These are phyloP conservation scores for Cactoblastis cactorum DNA, from an alignment of 2,888 invertebrate genomes.

Conservation along the genomic window DNA sequence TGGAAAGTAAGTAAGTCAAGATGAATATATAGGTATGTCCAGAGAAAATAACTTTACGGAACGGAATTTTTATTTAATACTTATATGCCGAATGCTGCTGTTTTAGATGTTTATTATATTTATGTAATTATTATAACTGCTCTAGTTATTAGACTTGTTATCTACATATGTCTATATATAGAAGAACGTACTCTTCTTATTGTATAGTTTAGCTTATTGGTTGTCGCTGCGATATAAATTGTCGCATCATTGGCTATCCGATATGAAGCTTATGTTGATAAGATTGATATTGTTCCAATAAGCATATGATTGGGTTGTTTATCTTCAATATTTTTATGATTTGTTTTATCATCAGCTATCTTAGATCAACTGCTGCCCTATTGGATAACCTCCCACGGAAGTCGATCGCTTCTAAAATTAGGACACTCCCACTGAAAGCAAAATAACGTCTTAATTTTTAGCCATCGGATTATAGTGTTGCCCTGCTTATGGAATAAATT, in stretches of 20 bases:
- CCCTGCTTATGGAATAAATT: no score
- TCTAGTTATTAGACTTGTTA: not conserved
- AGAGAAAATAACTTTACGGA: no score
- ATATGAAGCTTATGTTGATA: not conserved
- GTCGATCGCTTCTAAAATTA: slow-evolving; percentile 6
- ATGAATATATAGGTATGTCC: no score
- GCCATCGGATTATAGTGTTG: slow-evolving; percentile 15
- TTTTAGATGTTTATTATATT: no score
- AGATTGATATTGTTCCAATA: slow-evolving; percentile 7
- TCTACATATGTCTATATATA: not conserved
- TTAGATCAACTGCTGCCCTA: slow-evolving; percentile 2
- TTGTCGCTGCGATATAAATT: not conserved
- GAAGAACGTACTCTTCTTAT: not conserved
- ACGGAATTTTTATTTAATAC: no score
- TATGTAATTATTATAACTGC: no score
- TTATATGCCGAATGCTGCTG: no score
- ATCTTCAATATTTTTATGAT: not conserved
- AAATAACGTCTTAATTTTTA: slow-evolving; percentile 5
- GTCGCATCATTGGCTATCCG: not conserved
- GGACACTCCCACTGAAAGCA: slow-evolving; percentile 5
- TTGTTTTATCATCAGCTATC: slow-evolving; percentile 1
- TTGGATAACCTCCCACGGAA: slow-evolving; percentile 9
- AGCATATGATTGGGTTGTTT: not conserved
- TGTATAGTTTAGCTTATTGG: not conserved
- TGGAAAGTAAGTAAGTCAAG: no score